These are phyloP conservation scores for Thymallus thymallus DNA, from an alignment of 2,113 vertebrate genomes.

Conservation along the genomic window DNA sequence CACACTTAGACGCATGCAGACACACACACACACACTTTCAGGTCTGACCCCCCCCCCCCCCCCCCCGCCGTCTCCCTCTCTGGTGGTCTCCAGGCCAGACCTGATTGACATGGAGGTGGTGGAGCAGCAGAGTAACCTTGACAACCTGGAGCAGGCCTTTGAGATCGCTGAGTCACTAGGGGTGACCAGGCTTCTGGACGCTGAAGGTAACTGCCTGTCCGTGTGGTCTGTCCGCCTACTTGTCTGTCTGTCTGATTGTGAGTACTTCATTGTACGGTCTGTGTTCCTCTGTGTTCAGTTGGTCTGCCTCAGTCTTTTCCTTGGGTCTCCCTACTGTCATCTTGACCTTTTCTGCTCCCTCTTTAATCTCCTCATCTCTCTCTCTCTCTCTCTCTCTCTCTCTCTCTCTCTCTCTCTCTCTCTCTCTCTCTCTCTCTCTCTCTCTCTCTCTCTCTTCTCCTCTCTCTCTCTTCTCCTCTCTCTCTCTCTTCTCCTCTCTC, in stretches of 20 bases:
- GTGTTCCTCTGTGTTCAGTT: neutral
- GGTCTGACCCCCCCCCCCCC: too few relatives aligned
- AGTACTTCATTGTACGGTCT: neutral
- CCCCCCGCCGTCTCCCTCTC: neutral
- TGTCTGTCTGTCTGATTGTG: neutral
- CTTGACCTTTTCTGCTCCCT: neutral
- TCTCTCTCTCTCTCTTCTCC: neutral
- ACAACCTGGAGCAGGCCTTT: conserved; percentile 97
- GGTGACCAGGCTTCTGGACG: conserved; percentile 91
- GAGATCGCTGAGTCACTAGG: conserved; percentile 94
- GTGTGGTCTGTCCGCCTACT: neutral
- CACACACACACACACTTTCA: too few relatives aligned
- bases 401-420: too few relatives aligned
- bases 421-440: too few relatives aligned
- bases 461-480: neutral
- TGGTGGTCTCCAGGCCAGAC: conserved; percentile 82
- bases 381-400: neutral
- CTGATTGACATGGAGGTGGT: conserved; percentile 96
- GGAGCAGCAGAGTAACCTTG: conserved; percentile 87
- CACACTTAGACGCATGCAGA: neutral
- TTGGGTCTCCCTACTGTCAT: neutral
- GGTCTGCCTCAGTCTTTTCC: neutral
- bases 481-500: too few relatives aligned
- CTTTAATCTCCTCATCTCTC: neutral
- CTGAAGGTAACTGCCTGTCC: conserved; percentile 81